phyloP scores from a whole-genome alignment of 2,888 invertebrate species.

The Lepidonotus clava region DNA sequence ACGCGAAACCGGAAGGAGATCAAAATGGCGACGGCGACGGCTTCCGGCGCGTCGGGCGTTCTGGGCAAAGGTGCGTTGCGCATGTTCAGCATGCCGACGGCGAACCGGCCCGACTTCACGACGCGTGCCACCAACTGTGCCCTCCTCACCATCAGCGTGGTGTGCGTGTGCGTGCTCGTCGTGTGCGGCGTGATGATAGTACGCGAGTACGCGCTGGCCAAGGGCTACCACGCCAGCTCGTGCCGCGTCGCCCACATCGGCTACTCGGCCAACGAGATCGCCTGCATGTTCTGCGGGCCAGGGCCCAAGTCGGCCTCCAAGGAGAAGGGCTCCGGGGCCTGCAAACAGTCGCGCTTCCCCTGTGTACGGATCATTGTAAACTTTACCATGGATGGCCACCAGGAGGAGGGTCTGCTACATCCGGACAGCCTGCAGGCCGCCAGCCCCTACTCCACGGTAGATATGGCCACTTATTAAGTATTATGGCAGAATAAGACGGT shows the following conservation, averaged over 20 bases:
- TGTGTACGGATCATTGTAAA: constrained; percentile 63
- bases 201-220: constrained; percentile 65
- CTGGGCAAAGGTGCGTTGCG: constrained; percentile 31
- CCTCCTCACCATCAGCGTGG: constrained; percentile 64
- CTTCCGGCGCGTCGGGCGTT: not conserved
- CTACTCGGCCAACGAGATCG: constrained; percentile 55
- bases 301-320: constrained; percentile 61
- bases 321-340: constrained; percentile 61
- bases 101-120: constrained; percentile 48
- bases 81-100: constrained; percentile 39
- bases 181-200: constrained; percentile 67
- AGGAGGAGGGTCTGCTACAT: constrained; percentile 61
- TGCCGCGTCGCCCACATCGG: constrained; percentile 61
- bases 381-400: constrained; percentile 48
- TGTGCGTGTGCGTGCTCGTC: constrained; percentile 66
- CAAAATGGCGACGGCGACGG: constrained; percentile 39
- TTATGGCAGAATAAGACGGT: no score
- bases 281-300: constrained; percentile 63
- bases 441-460: constrained; percentile 62
- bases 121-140: constrained; percentile 64
- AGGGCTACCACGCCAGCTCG: constrained; percentile 60
- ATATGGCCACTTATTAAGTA: no score
- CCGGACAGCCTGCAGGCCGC: constrained; percentile 66
- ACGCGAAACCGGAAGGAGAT: no score
- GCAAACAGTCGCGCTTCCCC: constrained; percentile 62